Evolutionary conservation across 1,140 invertebrate species (phyloP).

Genomic region (Diprion similis): DNA sequence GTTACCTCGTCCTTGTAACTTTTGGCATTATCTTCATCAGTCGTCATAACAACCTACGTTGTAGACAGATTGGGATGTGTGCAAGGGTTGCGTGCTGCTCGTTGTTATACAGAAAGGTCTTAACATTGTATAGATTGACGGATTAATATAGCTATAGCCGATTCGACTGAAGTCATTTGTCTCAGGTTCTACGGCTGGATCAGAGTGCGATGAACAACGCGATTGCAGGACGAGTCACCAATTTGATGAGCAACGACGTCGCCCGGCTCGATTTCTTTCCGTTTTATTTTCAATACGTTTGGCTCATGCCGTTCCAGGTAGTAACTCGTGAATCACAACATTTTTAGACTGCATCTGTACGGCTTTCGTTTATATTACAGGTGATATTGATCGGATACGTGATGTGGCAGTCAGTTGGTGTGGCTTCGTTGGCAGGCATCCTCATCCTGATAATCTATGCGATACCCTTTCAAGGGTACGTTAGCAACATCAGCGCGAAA

Average conservation of each 20-base stretch:
- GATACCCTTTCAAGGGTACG: constrained; percentile 72
- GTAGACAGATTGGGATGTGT: constrained; percentile 66
- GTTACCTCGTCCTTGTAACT: constrained; percentile 46
- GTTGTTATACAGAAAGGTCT: constrained; percentile 70
- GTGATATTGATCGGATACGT: constrained; percentile 63
- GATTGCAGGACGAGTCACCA: constrained; percentile 83
- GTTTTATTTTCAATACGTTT: constrained; percentile 61
- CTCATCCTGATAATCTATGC: constrained; percentile 66
- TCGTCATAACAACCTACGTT: constrained; percentile 59
- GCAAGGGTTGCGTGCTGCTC: constrained; percentile 66
- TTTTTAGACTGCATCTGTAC: background rate
- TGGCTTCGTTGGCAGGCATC: constrained; percentile 75
- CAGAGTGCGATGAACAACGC: constrained; percentile 70
- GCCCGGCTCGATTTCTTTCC: constrained; percentile 66
- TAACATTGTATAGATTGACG: too few species aligned
- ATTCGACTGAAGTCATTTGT: constrained; percentile 32
- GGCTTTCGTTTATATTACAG: constrained; percentile 38
- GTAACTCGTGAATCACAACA: background rate
- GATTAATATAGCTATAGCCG: background rate
- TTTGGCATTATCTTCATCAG: constrained; percentile 43
- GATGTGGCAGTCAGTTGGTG: constrained; percentile 73
- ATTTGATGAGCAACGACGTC: constrained; percentile 83
- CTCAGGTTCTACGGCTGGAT: constrained; percentile 70
- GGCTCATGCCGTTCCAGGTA: constrained; percentile 57
- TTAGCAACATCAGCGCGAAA: constrained; percentile 63